Evolutionary conservation across 1,140 invertebrate genomes (phyloP).

Genomic region (Centruroides vittatus): DNA sequence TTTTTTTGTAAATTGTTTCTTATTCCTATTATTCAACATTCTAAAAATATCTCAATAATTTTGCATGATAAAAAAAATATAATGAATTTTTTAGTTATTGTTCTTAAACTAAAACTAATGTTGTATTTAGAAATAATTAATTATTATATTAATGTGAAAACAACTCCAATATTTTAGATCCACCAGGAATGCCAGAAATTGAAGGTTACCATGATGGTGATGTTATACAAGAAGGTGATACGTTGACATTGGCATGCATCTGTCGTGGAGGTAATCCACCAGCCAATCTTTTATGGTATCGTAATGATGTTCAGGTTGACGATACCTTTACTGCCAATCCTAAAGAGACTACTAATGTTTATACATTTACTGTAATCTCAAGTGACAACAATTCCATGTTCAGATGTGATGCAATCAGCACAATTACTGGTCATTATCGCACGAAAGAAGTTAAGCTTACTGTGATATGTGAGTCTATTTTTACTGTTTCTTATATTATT

Average conservation of each 20-base stretch:
- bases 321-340: constrained; percentile 7
- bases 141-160: too few relatives aligned
- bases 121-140: too few relatives aligned
- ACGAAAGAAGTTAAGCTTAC: constrained; percentile 61
- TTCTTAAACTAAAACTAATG: too few relatives aligned
- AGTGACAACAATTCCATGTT: constrained; percentile 84
- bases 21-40: too few relatives aligned
- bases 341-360: constrained; percentile 9
- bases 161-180: constrained; percentile 43
- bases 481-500: too few relatives aligned
- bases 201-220: constrained; percentile 79
- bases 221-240: constrained; percentile 68
- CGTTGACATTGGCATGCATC: constrained; percentile 70
- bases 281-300: constrained; percentile 85
- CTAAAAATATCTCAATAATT: too few relatives aligned
- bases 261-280: constrained; percentile 88
- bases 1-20: too few relatives aligned
- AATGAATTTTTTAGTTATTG: too few relatives aligned
- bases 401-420: constrained; percentile 73
- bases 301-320: constrained; percentile 61
- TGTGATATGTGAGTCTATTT: constrained; percentile 70
- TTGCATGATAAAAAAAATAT: too few relatives aligned
- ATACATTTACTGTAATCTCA: constrained; percentile 61
- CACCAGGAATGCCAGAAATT: constrained; percentile 78
- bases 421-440: constrained; percentile 67